These are phyloP conservation scores for Setophaga petechia DNA, from an alignment of 2,113 vertebrate genomes.

Conservation along the genomic window DNA sequence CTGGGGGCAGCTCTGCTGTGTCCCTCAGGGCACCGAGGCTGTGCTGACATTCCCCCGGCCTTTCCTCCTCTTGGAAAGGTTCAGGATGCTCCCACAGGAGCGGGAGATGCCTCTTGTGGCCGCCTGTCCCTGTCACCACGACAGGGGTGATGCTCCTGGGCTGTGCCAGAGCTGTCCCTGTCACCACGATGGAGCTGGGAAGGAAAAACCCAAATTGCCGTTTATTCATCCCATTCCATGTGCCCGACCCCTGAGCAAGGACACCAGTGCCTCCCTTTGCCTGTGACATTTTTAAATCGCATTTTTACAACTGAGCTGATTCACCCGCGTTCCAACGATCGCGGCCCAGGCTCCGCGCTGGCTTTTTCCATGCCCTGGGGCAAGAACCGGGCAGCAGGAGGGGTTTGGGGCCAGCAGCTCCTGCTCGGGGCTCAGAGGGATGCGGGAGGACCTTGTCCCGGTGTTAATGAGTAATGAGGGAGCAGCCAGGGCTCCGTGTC, in stretches of 20 bases:
- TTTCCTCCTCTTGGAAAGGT: not conserved
- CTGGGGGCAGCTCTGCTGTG: fast-evolving
- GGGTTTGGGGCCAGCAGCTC: not conserved
- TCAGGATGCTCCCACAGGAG: fast-evolving
- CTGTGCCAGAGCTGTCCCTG: not conserved
- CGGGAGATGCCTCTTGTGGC: not conserved
- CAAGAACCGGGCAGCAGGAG: fast-evolving
- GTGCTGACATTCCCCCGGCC: fast-evolving
- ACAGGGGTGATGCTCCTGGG: fast-evolving
- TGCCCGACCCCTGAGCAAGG: fast-evolving
- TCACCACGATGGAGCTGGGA: fast-evolving
- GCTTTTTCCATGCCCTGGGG: slow-evolving; percentile 33
- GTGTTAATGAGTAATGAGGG: slow-evolving; percentile 21
- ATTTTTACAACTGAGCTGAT: fast-evolving
- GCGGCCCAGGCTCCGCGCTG: not conserved
- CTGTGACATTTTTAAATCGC: fast-evolving
- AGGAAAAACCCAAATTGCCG: fast-evolving
- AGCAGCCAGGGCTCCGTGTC: not conserved
- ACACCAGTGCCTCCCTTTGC: fast-evolving
- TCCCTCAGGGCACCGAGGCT: fast-evolving
- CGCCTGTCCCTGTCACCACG: fast-evolving
- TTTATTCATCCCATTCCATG: not conserved
- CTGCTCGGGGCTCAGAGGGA: not conserved
- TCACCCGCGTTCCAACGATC: not conserved
- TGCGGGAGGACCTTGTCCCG: not conserved